These are phyloP conservation scores for Diuraphis noxia DNA, from an alignment of 1,140 invertebrate genomes.

Conservation along the genomic window DNA sequence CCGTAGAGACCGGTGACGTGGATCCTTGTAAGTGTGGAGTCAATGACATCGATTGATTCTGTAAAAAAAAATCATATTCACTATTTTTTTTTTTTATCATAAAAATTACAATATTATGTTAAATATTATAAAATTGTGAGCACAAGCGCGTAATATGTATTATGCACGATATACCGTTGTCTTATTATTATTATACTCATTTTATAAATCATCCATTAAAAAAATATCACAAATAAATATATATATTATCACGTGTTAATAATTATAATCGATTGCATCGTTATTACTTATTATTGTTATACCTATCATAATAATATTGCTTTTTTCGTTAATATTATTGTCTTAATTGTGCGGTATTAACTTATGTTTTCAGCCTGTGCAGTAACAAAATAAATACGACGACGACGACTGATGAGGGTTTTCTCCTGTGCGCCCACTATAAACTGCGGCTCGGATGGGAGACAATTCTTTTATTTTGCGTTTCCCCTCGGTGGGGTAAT, in stretches of 20 bases:
- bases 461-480: slow-evolving; percentile 19
- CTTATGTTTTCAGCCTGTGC: neutral
- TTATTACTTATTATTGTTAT: too few species aligned
- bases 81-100: neutral
- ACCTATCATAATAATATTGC: too few species aligned
- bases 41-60: slow-evolving; percentile 47
- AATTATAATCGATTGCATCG: too few species aligned
- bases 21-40: slow-evolving; percentile 37
- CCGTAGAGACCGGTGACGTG: slow-evolving; percentile 28
- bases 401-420: too few species aligned
- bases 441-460: neutral
- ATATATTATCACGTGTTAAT: too few species aligned
- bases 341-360: neutral
- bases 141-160: neutral
- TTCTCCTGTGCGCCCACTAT: neutral
- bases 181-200: neutral
- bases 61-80: neutral
- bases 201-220: neutral
- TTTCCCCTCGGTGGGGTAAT: neutral
- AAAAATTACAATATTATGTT: neutral
- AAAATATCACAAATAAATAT: neutral
- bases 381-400: neutral
- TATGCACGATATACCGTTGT: neutral
- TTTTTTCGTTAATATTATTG: neutral
- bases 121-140: neutral